These are phyloP conservation scores for Hirundichthys speculiger DNA, from an alignment of 2,113 vertebrate species.

Conservation along the genomic window DNA sequence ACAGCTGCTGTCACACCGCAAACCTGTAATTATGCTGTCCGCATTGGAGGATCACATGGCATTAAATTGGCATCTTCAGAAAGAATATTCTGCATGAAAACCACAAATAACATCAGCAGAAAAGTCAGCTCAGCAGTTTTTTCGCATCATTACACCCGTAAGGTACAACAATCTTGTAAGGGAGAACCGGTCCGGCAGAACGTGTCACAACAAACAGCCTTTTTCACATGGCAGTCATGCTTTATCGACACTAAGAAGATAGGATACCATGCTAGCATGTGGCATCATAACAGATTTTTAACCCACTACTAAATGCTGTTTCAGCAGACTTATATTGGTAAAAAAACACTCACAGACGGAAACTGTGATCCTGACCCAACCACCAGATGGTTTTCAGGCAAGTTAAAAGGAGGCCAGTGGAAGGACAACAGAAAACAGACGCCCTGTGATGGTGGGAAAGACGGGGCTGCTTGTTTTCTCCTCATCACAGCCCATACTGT, in stretches of 20 bases:
- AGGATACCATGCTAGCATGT: too few species aligned
- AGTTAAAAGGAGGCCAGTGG: neutral
- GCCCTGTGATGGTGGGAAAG: neutral
- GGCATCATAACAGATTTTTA: too few species aligned
- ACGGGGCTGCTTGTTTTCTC: conserved; percentile 8
- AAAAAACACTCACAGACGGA: conserved; percentile 5
- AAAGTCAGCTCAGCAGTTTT: too few species aligned
- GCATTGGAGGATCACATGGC: too few species aligned
- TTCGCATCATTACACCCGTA: too few species aligned
- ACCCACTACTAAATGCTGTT: too few species aligned
- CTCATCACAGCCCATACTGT: neutral
- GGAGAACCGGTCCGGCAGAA: too few species aligned
- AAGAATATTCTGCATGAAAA: too few species aligned
- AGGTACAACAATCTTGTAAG: too few species aligned
- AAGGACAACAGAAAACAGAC: conserved; percentile 8
- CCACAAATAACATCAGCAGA: neutral
- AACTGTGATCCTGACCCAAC: conserved; percentile 10
- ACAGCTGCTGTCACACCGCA: neutral
- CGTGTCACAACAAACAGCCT: too few species aligned
- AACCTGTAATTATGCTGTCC: neutral
- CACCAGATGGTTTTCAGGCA: conserved; percentile 39
- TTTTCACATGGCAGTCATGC: neutral
- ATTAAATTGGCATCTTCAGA: neutral
- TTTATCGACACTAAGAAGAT: too few species aligned
- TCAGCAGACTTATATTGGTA: too few species aligned